Percentiles rank a stretch among this genome's conserved stretches.
These are phyloP conservation scores for Salminus brasiliensis DNA, from an alignment of 2,113 vertebrate genomes.

Conservation along the genomic window DNA sequence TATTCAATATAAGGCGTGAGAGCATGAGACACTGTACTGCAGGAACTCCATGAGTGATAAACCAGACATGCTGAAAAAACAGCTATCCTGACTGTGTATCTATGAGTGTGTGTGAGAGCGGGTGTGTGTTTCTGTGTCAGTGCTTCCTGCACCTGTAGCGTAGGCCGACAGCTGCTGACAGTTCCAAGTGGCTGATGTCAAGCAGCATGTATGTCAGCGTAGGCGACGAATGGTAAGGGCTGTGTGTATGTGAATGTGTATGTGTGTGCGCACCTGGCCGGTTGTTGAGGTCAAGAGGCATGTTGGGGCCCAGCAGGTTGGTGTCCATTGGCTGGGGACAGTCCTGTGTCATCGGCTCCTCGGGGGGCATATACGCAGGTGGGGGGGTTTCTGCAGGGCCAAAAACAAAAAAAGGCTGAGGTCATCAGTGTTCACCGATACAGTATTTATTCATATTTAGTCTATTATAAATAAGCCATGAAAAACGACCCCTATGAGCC, in stretches of 20 bases:
- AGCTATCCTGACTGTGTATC: constrained; percentile 42
- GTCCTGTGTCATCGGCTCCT: constrained; percentile 95
- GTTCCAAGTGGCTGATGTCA: constrained; percentile 54
- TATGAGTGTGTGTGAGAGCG: constrained; percentile 19
- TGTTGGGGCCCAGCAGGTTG: constrained; percentile 86
- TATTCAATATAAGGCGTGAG: neutral
- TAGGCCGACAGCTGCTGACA: constrained; percentile 55
- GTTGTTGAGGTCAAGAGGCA: constrained; percentile 85
- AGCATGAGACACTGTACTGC: neutral
- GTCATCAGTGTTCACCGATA: no score
- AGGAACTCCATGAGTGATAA: neutral
- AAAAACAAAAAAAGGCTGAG: no score
- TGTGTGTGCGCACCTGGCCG: constrained; percentile 79
- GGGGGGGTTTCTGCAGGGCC: constrained; percentile 89
- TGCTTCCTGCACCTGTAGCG: constrained; percentile 62
- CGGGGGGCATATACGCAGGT: constrained; percentile 95
- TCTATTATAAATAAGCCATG: no score
- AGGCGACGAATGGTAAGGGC: neutral
- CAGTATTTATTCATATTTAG: no score
- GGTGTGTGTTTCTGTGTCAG: constrained; percentile 14
- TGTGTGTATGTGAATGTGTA: neutral
- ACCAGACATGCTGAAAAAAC: neutral
- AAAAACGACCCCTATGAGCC: no score
- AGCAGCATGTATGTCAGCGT: neutral
- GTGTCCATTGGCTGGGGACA: constrained; percentile 98